Percentiles rank a stretch among this genome's conserved stretches.
These are phyloP conservation scores for Tanypteryx hageni DNA, from an alignment of 2,888 invertebrate genomes.

Conservation along the genomic window DNA sequence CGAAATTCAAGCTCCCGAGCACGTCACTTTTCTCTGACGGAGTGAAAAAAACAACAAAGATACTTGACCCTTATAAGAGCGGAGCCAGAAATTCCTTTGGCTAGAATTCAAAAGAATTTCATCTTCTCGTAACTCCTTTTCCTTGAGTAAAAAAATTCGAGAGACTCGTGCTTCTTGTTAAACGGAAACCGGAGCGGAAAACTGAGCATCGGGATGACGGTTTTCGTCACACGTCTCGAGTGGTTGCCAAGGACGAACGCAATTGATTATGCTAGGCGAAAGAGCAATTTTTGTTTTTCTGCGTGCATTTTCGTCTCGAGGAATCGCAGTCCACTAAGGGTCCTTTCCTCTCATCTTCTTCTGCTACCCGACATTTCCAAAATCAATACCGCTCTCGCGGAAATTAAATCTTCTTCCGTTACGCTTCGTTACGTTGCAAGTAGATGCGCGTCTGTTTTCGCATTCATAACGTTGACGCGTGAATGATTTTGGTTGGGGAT, in stretches of 20 bases:
- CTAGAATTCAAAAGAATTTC: neutral
- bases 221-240: neutral
- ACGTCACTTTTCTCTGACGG: neutral
- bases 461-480: no score
- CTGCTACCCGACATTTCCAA: neutral
- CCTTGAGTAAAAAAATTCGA: neutral
- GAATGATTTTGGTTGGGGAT: no score
- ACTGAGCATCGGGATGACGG: neutral
- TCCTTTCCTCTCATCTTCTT: neutral
- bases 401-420: conserved; percentile 10
- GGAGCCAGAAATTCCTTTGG: conserved; percentile 1
- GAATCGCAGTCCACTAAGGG: no score
- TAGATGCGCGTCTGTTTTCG: neutral
- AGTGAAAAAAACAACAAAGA: neutral
- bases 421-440: neutral
- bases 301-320: no score
- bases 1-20: neutral
- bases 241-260: neutral
- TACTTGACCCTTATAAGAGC: neutral
- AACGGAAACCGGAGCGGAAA: neutral
- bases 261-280: neutral
- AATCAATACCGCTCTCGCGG: neutral
- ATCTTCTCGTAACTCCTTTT: neutral
- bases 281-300: no score
- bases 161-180: neutral